Evolutionary conservation across 2,797 vertebrate species (phyloP), one percentile per base, ranked within the genome.

Genomic region (Triplophysa yarkandensis): DNA sequence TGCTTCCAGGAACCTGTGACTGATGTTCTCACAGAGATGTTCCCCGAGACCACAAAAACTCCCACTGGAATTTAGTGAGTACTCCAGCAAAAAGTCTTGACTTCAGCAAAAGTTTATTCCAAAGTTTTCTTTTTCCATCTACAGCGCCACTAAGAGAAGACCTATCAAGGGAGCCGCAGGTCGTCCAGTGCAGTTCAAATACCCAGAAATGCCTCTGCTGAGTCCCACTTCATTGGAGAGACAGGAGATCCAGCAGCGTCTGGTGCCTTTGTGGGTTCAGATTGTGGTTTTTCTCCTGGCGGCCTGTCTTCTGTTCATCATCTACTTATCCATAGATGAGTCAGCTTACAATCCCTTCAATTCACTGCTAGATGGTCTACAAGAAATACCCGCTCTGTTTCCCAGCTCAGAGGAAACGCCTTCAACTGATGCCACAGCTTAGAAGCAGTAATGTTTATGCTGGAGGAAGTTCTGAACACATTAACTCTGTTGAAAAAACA

Each of bases 101-200:
- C 34, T 27, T 19, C 25, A 9, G 19, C 17, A 5, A 27, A 27
- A 2, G 14, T 68, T 4, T 17, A 27, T 61, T 58, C 1, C 44
- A 28, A n/a, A 1, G n/a, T n/a, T 36, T 2, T 43, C 32, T 52
- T 13, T 46, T 0, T 63, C 76, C 4, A 32, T 17, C 44, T 82
- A 71, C 77, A 94, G 93, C 46, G 89, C 86, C 27, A 89, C 88
- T n/a, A 50, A 89, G 19, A 89, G 92, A 30, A 88, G 86, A 76
- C 85, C 93, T 23, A 93, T 93, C 78, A 93, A 89, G 55, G 90
- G 90, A 54, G 88, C 90, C 7, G 88, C 88, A 5, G 86, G 86
- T 32, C 89, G 82, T 44, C 89, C 90, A 0, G 58, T 90, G n/a
- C 85, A 86, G 61, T 88, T 83, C 8, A 76, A 52, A 27, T 89